Evolutionary conservation across 2,797 vertebrate species (phyloP).

Genomic region (Rallus crepitans): DNA sequence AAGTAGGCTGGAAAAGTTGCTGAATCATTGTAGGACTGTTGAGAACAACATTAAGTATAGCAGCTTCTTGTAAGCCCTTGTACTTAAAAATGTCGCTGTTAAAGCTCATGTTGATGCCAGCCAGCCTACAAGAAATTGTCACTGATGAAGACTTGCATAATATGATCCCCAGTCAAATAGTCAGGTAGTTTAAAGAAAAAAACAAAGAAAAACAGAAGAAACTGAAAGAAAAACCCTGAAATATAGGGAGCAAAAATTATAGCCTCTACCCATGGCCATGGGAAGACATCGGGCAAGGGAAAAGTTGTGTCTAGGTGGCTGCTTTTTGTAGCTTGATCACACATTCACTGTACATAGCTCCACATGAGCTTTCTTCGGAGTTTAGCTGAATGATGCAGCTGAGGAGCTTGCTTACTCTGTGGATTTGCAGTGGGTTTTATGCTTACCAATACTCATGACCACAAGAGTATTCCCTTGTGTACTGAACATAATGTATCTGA

Average conservation of each 20-base stretch:
- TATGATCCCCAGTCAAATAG: not conserved
- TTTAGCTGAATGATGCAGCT: not conserved
- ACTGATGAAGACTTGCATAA: not conserved
- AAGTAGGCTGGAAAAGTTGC: not conserved
- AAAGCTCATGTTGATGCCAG: not conserved
- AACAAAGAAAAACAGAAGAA: no score
- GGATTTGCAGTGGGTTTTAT: not conserved
- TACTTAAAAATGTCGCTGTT: not conserved
- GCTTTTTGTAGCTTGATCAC: not conserved
- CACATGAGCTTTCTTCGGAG: not conserved
- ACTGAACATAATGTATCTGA: not conserved
- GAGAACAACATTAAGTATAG: not conserved
- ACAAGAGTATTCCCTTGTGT: slow-evolving; percentile 7
- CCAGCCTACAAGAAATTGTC: not conserved
- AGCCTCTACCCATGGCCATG: not conserved
- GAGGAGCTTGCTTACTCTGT: not conserved
- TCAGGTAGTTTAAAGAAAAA: not conserved
- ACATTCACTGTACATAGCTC: not conserved
- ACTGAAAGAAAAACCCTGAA: not conserved
- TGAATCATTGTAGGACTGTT: not conserved
- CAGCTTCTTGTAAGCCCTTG: not conserved
- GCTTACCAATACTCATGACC: not conserved
- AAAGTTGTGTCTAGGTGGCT: not conserved
- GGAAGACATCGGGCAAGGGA: not conserved
- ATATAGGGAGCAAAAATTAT: not conserved